Conservation (phyloP, 2,797 vertebrate genomes). For the Diplodus puntazzo region DNA sequence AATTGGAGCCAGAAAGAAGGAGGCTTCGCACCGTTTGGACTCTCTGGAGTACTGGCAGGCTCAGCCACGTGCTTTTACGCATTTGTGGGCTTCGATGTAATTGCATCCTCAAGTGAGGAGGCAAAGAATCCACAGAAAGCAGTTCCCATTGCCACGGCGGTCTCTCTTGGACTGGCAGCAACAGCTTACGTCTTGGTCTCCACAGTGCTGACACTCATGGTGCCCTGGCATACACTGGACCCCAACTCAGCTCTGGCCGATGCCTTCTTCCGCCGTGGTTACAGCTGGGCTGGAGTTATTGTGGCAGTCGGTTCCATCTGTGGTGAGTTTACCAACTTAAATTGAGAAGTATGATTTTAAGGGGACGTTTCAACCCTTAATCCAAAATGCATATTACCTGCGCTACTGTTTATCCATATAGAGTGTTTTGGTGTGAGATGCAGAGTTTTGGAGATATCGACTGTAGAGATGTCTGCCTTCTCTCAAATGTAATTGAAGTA, state of each 20-base stretch:
- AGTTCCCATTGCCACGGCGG: slow-evolving; percentile 91
- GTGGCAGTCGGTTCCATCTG: slow-evolving; percentile 96
- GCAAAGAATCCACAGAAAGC: slow-evolving; percentile 92
- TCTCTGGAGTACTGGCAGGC: slow-evolving; percentile 94
- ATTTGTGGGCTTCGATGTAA: slow-evolving; percentile 97
- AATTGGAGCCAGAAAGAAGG: slow-evolving; percentile 93
- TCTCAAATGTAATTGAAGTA: too few species aligned
- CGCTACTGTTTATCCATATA: too few species aligned
- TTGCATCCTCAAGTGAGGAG: slow-evolving; percentile 95
- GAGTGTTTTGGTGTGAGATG: too few species aligned
- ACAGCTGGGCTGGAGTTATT: slow-evolving; percentile 94
- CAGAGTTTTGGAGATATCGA: too few species aligned
- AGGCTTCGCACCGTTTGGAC: slow-evolving; percentile 92
- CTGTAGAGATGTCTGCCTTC: too few species aligned
- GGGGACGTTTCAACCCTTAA: too few species aligned
- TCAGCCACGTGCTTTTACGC: slow-evolving; percentile 97
- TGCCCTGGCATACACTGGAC: slow-evolving; percentile 94
- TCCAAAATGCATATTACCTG: too few species aligned
- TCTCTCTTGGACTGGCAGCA: slow-evolving; percentile 91
- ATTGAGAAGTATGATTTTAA: neutral
- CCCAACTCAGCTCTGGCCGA: slow-evolving; percentile 94
- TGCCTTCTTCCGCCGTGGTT: slow-evolving; percentile 95
- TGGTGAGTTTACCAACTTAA: slow-evolving; percentile 85
- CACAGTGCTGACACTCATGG: slow-evolving; percentile 93
- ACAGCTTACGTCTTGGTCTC: slow-evolving; percentile 94